A percentile compares a stretch with the other conserved stretches of the same genome.
phyloP scores from a whole-genome alignment of 2,797 vertebrate genomes.

The Anguilla obscura region DNA sequence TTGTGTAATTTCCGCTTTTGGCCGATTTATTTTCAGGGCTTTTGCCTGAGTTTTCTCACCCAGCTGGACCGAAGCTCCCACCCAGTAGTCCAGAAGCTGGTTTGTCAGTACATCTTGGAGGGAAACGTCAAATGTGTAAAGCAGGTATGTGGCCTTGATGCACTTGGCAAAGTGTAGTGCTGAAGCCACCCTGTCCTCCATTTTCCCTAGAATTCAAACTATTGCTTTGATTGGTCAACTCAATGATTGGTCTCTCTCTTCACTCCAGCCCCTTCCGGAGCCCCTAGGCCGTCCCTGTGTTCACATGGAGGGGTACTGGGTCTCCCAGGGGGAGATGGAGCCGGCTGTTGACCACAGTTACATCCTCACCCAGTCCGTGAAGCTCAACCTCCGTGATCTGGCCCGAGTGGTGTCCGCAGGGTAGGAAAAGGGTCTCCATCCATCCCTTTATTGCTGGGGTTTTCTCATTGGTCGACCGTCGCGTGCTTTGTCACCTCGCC shows the following conservation, averaged over 20 bases:
- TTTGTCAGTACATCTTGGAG: constrained; percentile 84
- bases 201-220: neutral
- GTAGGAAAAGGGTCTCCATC: constrained; percentile 63
- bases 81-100: constrained; percentile 86
- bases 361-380: constrained; percentile 89
- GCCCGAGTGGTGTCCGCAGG: constrained; percentile 89
- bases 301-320: constrained; percentile 91
- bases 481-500: neutral
- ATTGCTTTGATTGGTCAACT: neutral
- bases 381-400: constrained; percentile 90
- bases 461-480: neutral
- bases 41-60: constrained; percentile 94
- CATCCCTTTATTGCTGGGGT: neutral
- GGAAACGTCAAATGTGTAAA: constrained; percentile 87
- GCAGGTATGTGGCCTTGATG: constrained; percentile 72
- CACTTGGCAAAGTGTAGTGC: neutral
- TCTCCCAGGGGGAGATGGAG: constrained; percentile 86
- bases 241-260: constrained; percentile 8
- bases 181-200: neutral
- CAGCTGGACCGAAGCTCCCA: constrained; percentile 91
- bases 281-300: constrained; percentile 76
- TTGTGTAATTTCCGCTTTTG: neutral
- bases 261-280: constrained; percentile 82
- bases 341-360: constrained; percentile 83
- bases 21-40: constrained; percentile 73